Evolutionary conservation across 1,140 invertebrate species (phyloP).

Genomic region (Nilaparvata lugens): DNA sequence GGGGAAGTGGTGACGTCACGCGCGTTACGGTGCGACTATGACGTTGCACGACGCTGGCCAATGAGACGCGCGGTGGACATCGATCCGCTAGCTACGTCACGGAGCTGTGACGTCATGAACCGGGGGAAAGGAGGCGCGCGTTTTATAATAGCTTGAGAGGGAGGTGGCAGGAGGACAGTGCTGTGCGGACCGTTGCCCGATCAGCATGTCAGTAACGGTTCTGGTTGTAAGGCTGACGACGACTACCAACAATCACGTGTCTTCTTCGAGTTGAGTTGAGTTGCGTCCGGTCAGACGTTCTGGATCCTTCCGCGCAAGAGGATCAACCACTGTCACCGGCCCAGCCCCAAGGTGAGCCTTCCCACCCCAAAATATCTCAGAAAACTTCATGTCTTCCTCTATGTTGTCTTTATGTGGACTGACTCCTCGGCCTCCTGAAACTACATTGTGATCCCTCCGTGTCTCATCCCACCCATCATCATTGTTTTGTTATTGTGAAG

Average conservation of each 20-base stretch:
- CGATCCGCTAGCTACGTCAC: conserved; percentile 4
- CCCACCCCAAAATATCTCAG: no score
- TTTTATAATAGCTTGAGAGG: not conserved
- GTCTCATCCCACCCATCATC: no score
- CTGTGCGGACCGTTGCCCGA: conserved; percentile 4
- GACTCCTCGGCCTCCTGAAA: no score
- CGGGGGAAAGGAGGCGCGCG: not conserved
- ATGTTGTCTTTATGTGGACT: no score
- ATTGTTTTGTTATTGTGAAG: no score
- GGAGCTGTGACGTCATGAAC: not conserved
- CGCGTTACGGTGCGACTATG: not conserved
- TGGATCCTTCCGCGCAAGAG: not conserved
- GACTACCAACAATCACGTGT: not conserved
- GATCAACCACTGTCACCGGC: not conserved
- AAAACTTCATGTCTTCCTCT: no score
- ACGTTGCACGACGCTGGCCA: not conserved
- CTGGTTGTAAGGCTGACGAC: not conserved
- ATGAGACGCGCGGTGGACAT: not conserved
- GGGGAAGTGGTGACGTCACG: no score
- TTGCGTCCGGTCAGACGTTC: not conserved
- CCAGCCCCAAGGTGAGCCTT: not conserved
- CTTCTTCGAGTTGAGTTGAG: no score
- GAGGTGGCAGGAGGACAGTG: conserved; percentile 1
- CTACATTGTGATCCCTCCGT: no score
- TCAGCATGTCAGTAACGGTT: conserved; percentile 2